Evolutionary conservation across 2,888 invertebrate species (phyloP), one percentile per base, ranked within the genome.

Genomic region (Stratiomys singularior): DNA sequence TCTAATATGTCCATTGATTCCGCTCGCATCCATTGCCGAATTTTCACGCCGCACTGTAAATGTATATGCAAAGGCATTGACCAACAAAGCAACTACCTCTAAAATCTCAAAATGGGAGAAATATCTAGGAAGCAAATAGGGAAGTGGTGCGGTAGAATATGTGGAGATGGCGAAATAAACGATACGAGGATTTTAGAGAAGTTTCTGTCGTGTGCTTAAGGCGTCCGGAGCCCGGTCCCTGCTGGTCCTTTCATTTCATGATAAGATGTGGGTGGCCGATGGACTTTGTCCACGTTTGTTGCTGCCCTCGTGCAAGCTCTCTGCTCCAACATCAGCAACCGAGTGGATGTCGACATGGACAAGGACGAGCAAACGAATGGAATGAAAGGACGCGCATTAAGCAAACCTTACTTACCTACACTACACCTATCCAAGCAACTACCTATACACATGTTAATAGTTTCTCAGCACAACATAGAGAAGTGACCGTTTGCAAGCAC

Each of bases 181-280:
- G 58, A 69, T 74, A 74, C 58, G 58, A 58, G 44, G 58, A 60
- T 37, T 74, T 60, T 58, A 64, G 64, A 76, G 76, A 64, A 79
- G 74, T 77, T 76, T 79, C 74, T 79, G 76, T 79, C 77, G 76
- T 77, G 69, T 81, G 81, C 81, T 82, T 80, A 81, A 82, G 82
- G 82, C 81, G 81, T 81, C 81, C 81, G 18, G 69, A 69, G 69
- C 30, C 47, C 69, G 47, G 69, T 46, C 69, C 30, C 21, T 13
- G 47, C 69, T 46, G 69, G 80, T 80, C 78, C 79, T 67, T 80
- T 80, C 76, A 60, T 76, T 76, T 80, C 74, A 80, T 80, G 82
- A 82, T 81, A 82, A 82, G 82, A 82, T 79, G 82, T 81, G 78
- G 78, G 81, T 80, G 81, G 81, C 81, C 79, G 69, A 74, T 58